phyloP scores from a whole-genome alignment of 2,797 vertebrate species.

The Nyctibius grandis region DNA sequence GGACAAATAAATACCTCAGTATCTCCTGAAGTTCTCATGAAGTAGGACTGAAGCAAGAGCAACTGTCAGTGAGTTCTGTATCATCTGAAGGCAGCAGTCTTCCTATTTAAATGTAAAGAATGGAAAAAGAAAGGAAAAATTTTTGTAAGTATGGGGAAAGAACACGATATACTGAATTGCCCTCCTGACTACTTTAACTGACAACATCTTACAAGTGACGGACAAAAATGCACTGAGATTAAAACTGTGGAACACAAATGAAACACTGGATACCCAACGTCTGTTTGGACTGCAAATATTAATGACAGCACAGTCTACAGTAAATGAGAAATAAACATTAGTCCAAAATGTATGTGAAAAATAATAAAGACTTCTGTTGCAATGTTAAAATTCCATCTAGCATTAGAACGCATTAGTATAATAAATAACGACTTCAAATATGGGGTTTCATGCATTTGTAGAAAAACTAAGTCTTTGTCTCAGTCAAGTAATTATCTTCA shows the following conservation, averaged over 20 bases:
- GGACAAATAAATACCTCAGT: constrained; percentile 49
- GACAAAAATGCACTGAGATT: background rate
- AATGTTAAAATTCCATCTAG: background rate
- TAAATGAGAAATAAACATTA: background rate
- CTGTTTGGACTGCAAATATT: background rate
- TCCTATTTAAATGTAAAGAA: constrained; percentile 17
- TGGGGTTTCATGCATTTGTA: background rate
- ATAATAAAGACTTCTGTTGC: background rate
- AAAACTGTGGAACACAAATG: background rate
- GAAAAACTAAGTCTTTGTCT: background rate
- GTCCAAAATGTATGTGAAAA: background rate
- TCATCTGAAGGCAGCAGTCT: constrained; percentile 36
- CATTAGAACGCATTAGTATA: background rate
- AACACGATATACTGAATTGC: background rate
- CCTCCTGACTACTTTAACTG: background rate
- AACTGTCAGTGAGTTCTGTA: background rate
- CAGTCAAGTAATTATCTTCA: background rate
- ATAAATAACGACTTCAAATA: background rate
- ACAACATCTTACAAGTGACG: background rate
- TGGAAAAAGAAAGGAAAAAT: background rate
- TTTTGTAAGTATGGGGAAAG: background rate
- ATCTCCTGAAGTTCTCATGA: constrained; percentile 47
- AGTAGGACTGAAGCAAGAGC: background rate
- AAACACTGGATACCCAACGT: background rate
- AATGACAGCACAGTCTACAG: background rate